Percentiles rank a stretch among this genome's conserved stretches.
phyloP scores from a whole-genome alignment of 64 coral and sea anemone species.

The Pocillopora damicornis region DNA sequence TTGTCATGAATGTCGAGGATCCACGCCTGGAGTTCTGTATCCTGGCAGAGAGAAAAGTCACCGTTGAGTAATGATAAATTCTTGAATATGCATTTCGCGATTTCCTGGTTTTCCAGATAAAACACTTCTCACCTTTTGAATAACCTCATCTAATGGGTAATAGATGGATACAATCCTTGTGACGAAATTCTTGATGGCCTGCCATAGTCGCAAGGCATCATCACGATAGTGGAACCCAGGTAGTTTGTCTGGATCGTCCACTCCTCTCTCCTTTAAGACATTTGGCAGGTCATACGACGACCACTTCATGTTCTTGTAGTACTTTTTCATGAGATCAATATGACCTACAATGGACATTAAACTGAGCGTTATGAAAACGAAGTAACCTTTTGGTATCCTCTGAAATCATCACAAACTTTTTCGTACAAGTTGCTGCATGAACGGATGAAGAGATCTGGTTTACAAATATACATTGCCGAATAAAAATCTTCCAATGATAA shows the following conservation, averaged over 20 bases:
- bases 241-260: conserved; percentile 63
- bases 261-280: conserved; percentile 62
- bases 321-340: conserved; percentile 76
- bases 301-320: conserved; percentile 66
- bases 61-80: background rate
- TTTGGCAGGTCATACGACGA: conserved; percentile 63
- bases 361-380: background rate
- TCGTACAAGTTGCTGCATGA: too few relatives aligned
- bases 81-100: background rate
- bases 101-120: background rate
- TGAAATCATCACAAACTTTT: too few relatives aligned
- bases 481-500: background rate
- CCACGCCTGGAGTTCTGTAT: conserved; percentile 80
- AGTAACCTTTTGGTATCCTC: background rate
- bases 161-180: conserved; percentile 42
- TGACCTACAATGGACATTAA: conserved; percentile 26
- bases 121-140: conserved; percentile 6
- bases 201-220: conserved; percentile 75
- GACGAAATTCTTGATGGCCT: conserved; percentile 56
- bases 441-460: too few relatives aligned
- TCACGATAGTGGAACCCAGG: conserved; percentile 83
- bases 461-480: too few relatives aligned
- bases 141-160: conserved; percentile 54
- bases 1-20: conserved; percentile 73
- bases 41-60: background rate